Percentiles rank a stretch among this genome's conserved stretches.
Conservation (phyloP, 2,113 vertebrate species). For the Numida meleagris region DNA sequence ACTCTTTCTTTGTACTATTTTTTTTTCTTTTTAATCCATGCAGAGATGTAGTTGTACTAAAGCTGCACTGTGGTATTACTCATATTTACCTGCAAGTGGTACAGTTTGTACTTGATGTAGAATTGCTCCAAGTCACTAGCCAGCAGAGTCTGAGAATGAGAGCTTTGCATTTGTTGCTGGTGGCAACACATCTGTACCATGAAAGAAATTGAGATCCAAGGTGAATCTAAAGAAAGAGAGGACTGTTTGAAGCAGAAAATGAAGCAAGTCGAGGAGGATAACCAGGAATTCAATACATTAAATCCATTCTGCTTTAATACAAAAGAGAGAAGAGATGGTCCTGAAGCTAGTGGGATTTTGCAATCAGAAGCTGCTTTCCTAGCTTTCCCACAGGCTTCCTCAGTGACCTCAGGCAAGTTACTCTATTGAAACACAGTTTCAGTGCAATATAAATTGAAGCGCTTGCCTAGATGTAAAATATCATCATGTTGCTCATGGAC, state of each 20-base stretch:
- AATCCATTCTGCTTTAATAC: conserved; percentile 19
- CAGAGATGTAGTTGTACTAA: neutral
- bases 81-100: conserved; percentile 1
- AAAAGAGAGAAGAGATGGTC: neutral
- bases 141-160: neutral
- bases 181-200: neutral
- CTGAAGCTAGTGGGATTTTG: neutral
- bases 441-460: conserved; percentile 40
- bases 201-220: neutral
- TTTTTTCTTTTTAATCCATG: neutral
- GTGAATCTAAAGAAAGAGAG: neutral
- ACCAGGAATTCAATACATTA: neutral
- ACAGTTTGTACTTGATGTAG: neutral
- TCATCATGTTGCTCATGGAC: neutral
- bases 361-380: neutral
- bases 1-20: neutral
- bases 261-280: neutral
- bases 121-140: conserved; percentile 2
- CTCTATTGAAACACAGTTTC: neutral
- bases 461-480: neutral
- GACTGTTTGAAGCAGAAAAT: conserved; percentile 15
- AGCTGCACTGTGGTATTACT: neutral
- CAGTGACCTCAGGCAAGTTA: neutral
- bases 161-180: neutral
- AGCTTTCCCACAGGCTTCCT: neutral